Evolutionary conservation across 2,113 vertebrate species (phyloP).

Genomic region (Hemiprocne comata): DNA sequence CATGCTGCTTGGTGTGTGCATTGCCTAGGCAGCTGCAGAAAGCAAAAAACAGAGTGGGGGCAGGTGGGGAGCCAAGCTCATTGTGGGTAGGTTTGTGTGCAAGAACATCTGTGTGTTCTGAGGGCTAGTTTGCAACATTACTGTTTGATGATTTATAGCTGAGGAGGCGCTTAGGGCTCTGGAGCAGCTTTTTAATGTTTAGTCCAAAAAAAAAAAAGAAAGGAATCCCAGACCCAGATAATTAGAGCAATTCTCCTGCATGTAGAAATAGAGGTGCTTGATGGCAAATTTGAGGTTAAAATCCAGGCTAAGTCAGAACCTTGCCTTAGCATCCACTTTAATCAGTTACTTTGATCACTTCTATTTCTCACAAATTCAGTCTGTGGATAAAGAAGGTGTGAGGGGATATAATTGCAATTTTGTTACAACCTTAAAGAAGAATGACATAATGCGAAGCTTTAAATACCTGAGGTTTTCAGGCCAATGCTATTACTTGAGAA

Average conservation of each 20-base stretch:
- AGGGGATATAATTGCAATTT: not conserved
- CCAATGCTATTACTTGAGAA: not conserved
- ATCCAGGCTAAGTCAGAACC: not conserved
- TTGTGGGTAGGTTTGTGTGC: not conserved
- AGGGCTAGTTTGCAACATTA: not conserved
- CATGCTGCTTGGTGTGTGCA: not conserved
- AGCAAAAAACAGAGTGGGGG: not conserved
- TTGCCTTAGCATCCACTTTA: not conserved
- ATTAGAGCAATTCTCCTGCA: not conserved
- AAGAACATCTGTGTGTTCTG: not conserved
- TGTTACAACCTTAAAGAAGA: not conserved
- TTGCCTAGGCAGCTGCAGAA: not conserved
- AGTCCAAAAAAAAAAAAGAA: not conserved
- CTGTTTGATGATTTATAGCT: not conserved
- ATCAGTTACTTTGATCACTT: not conserved
- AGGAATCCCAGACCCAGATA: not conserved
- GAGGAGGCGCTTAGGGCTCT: not conserved
- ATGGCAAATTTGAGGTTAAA: not conserved
- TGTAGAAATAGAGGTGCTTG: not conserved
- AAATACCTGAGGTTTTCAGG: not conserved
- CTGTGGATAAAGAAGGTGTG: not conserved
- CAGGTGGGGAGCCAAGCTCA: not conserved
- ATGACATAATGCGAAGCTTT: not conserved
- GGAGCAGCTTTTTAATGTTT: not conserved
- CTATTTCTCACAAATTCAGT: not conserved